Base-by-base conservation (phyloP, 2,113 vertebrate genomes). In the Nibea coibor region DNA sequence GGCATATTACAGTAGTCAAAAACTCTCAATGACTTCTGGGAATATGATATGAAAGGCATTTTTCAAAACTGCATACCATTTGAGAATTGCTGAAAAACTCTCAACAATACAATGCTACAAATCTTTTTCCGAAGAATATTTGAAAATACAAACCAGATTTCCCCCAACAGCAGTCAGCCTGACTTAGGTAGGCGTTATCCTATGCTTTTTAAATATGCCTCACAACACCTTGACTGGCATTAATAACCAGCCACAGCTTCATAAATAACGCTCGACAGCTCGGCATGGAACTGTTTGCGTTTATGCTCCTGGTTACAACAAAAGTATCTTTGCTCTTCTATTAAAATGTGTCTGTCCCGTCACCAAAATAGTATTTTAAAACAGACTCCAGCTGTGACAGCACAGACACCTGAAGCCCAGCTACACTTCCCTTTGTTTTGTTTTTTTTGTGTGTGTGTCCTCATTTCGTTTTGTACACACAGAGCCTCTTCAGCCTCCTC, bases 91-190 rank as follows among this genome's bases (percentile, higher is more conserved):
- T 81, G 76, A 89, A 75, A 91, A 87, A 74, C 59, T 39, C 63
- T 76, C 71, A 86, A 93, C 84, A 89, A 86, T 54, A 64, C 75
- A 83, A 86, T 94, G 94, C 94, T 95, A 95, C 93, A 92, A 91
- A 66, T 89, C 57, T 83, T 90, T 82, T 82, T 77, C 56, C 22
- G 39, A 87, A 82, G 73, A 80, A 87, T 67, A 83, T 83, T 84
- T 84, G 59, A 81, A 75, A 80, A 72, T 42, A 80, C 43, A 75
- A 75, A 81, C 42, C 43, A 81, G 54, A 82, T 75, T 68, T 81
- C 51, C 22, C 42, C 42, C 54, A 73, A 82, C 48, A 56, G 45
- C 35, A 61, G 57, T 62, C 71, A 53, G 65, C 58, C 59, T 76
- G 85, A 70, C 66, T 75, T 17, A 42, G 26, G 50, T n/a, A 72